phyloP scores from a whole-genome alignment of 2,888 invertebrate genomes.

The Scelioninae gen. 1 region DNA sequence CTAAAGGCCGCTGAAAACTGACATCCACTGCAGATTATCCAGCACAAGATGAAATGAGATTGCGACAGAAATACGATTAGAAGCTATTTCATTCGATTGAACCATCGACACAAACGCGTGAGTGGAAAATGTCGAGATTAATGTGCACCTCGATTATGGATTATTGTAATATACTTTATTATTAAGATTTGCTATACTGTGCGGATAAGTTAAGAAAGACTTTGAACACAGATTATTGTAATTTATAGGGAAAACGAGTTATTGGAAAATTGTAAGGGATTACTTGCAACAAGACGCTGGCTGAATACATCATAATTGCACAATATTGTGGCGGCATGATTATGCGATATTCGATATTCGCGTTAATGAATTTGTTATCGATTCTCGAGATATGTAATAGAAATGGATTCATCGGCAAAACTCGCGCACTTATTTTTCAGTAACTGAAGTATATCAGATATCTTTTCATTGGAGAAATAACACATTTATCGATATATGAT shows the following conservation, averaged over 20 bases:
- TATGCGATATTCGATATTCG: slow-evolving; percentile 2
- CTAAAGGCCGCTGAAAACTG: slow-evolving; percentile 51
- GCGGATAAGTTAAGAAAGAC: background rate
- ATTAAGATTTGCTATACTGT: slow-evolving; percentile 4
- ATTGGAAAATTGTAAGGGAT: slow-evolving; percentile 16
- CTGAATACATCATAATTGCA: slow-evolving; percentile 9
- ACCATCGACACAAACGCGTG: slow-evolving; percentile 21
- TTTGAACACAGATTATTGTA: background rate
- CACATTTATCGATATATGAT: too few species aligned
- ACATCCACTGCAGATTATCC: slow-evolving; percentile 47
- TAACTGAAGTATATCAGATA: too few species aligned
- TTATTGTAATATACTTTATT: slow-evolving; percentile 16
- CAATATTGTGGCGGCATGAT: background rate
- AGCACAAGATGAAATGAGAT: slow-evolving; percentile 46
- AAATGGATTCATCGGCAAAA: too few species aligned
- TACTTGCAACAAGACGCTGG: slow-evolving; percentile 23
- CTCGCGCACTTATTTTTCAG: too few species aligned
- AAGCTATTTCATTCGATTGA: slow-evolving; percentile 33
- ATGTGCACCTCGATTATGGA: slow-evolving; percentile 15
- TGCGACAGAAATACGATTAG: slow-evolving; percentile 49
- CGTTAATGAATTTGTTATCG: slow-evolving; percentile 11
- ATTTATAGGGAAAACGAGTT: slow-evolving; percentile 9
- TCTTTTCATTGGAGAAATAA: too few species aligned
- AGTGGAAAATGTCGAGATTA: slow-evolving; percentile 21
- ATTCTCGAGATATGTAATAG: background rate